A percentile compares a stretch with the other conserved stretches of the same genome.
phyloP scores from a whole-genome alignment of 2,888 invertebrate genomes.

The Autographa gamma region DNA sequence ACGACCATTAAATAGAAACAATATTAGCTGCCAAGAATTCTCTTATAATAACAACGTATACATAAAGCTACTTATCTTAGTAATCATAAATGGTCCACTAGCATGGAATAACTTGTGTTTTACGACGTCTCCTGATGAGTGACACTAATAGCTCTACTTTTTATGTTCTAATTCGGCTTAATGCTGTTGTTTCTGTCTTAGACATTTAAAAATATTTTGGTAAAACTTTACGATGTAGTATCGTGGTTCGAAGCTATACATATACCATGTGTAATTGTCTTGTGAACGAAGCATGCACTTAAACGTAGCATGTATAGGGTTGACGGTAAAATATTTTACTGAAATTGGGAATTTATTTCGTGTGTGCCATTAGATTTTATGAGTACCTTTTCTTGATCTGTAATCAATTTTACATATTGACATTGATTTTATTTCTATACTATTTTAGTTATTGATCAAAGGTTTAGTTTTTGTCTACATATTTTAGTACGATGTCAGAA shows the following conservation, averaged over 20 bases:
- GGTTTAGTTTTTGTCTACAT: background rate
- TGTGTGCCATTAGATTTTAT: background rate
- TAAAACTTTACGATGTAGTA: constrained; percentile 41
- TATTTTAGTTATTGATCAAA: background rate
- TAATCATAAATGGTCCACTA: constrained; percentile 48
- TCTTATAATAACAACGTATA: constrained; percentile 56
- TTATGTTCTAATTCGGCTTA: constrained; percentile 19
- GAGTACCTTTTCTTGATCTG: background rate
- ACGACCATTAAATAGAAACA: constrained; percentile 61
- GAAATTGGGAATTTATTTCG: background rate
- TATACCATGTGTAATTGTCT: constrained; percentile 46
- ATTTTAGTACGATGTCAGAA: background rate
- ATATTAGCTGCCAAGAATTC: constrained; percentile 59
- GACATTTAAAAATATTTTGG: constrained; percentile 29
- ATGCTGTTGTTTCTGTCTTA: constrained; percentile 22
- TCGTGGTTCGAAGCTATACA: constrained; percentile 27
- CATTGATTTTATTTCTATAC: background rate
- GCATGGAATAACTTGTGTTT: constrained; percentile 40
- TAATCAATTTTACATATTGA: background rate
- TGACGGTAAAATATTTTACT: constrained; percentile 18
- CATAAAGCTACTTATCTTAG: constrained; percentile 37
- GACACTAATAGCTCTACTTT: constrained; percentile 43
- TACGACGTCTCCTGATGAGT: constrained; percentile 47
- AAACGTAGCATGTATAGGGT: constrained; percentile 33
- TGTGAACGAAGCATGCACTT: constrained; percentile 40